Base-by-base conservation (phyloP, 2,797 vertebrate species). In the Fratercula arctica region DNA sequence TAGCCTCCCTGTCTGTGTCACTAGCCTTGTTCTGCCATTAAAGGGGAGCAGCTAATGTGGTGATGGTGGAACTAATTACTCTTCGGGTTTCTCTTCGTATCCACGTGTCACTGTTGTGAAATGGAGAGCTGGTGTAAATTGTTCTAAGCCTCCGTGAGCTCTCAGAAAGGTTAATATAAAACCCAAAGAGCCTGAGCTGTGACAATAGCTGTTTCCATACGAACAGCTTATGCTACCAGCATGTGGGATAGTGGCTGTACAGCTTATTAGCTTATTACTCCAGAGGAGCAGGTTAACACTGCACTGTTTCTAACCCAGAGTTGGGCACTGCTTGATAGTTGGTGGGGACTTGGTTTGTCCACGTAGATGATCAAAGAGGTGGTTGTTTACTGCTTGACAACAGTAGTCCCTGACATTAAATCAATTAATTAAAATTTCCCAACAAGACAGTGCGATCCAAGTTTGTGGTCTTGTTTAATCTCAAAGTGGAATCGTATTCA, bases 351-450 rank as follows among this genome's bases (percentile, higher is more conserved):
- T 37, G 45, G 12, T 91, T 89, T 83, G 51, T 51, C 79, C 53
- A 5, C 0, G 0, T 9, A 39, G 50, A 3, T 80, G 37, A 43
- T 80, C 68, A 45, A 46, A 74, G 75, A 74, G 68, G 29, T 66
- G 21, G 59, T 0, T 87, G 87, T 77, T 95, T 72, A 63, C 56
- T 67, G 25, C 53, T 83, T 33, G 16, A 78, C 76, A 2, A 0
- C 31, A 9, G 50, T 29, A 31, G 57, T 57, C 72, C 31, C 57
- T 0, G 0, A 48, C 57, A 56, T 48, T 45, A 56, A 83, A 88
- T 79, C 82, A 83, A 80, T 92, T 73, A 11, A 83, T 87, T 85
- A 67, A 83, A 80, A 57, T 60, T 75, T 87, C 79, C 85, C 79
- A 63, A 50, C 54, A 45, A 74, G 59, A n/a, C 51, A 39, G 48